These are phyloP conservation scores for Drosophila tristis DNA, from an alignment of 1,140 invertebrate species.

Conservation along the genomic window DNA sequence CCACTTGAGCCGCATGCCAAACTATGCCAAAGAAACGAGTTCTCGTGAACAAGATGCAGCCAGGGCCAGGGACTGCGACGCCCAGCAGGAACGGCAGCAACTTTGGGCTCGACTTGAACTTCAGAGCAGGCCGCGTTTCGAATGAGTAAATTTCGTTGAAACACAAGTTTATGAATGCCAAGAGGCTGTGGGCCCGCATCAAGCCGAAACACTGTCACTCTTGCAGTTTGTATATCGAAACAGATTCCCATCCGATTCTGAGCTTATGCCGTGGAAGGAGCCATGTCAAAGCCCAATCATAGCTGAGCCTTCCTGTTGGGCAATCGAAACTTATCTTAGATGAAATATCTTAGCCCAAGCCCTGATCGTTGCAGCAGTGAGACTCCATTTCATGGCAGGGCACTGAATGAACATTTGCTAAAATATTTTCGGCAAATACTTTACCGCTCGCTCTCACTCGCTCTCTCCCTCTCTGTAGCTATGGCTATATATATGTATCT, in stretches of 20 bases:
- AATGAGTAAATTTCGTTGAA: constrained; percentile 11
- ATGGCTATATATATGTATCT: too few relatives aligned
- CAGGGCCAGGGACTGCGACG: too few relatives aligned
- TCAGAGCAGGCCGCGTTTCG: not conserved
- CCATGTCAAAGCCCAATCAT: too few relatives aligned
- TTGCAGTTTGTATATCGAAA: too few relatives aligned
- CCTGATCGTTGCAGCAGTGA: too few relatives aligned
- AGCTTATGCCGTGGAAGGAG: too few relatives aligned
- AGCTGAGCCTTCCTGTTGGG: too few relatives aligned
- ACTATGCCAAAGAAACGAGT: constrained; percentile 60
- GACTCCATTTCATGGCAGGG: not conserved
- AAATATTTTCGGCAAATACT: constrained; percentile 46
- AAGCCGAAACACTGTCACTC: not conserved
- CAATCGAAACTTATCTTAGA: too few relatives aligned
- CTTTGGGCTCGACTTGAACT: constrained; percentile 2
- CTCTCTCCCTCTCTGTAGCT: too few relatives aligned
- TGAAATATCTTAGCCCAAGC: too few relatives aligned
- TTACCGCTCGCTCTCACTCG: constrained; percentile 6
- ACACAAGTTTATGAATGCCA: constrained; percentile 23
- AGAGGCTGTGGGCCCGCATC: not conserved
- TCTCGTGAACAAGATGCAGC: too few relatives aligned
- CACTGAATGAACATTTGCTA: constrained; percentile 4
- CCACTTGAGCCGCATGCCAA: constrained; percentile 38
- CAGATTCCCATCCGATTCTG: too few relatives aligned
- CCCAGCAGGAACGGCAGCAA: constrained; percentile 3